Conservation (phyloP, 2,888 invertebrate genomes). For the Microchrysa polita region DNA sequence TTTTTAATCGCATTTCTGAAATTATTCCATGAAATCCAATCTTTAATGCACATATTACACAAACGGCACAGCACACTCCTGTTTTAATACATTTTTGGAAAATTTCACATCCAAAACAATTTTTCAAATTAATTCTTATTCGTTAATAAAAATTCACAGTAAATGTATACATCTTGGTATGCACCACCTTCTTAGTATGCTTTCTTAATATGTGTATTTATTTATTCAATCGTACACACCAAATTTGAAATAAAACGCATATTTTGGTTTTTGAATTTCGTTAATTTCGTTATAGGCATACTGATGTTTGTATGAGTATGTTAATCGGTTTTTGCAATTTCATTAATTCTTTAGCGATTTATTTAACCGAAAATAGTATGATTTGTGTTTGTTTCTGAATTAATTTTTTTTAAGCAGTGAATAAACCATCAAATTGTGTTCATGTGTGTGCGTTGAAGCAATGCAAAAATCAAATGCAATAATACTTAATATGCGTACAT, state of each 20-base stretch:
- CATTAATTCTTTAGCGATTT: neutral
- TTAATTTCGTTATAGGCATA: too few species aligned
- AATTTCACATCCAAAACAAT: slow-evolving; percentile 8
- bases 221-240: too few species aligned
- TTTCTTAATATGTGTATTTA: too few species aligned
- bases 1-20: slow-evolving; percentile 13
- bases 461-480: neutral
- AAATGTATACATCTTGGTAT: neutral
- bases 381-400: too few species aligned
- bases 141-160: neutral
- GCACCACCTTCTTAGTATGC: too few species aligned
- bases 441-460: neutral
- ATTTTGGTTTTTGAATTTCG: too few species aligned
- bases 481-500: neutral
- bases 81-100: neutral
- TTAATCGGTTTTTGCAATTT: neutral
- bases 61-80: neutral
- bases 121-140: too few species aligned
- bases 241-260: too few species aligned
- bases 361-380: neutral
- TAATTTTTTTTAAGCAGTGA: neutral
- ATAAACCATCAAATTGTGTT: too few species aligned
- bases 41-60: slow-evolving; percentile 27
- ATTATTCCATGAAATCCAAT: slow-evolving; percentile 1
- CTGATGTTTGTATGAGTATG: too few species aligned